Base-by-base conservation (phyloP, 2,113 vertebrate genomes). In the Pyxicephalus adspersus region DNA sequence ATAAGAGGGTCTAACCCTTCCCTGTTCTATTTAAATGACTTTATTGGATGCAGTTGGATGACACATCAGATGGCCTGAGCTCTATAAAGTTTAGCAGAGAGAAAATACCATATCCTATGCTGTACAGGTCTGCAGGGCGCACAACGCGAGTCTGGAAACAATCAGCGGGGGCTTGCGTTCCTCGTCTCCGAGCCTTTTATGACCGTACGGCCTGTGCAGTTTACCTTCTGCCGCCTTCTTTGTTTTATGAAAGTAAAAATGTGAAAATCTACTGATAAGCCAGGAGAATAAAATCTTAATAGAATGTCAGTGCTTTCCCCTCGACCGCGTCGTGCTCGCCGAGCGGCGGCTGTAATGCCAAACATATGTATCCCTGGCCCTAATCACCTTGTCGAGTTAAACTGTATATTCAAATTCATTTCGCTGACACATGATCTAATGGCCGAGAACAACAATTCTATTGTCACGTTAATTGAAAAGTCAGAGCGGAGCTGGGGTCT, bases 401-500 rank as follows among this genome's bases (percentile, higher is more conserved):
- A 91, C 89, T 86, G 87, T 92, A 89, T 89, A 91, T 87, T 91
- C 90, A 85, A 88, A 87, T 91, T 91, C 89, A 92, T 92, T 93
- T 91, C 91, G 90, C 89, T 91, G 93, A 94, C 91, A 94, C 89
- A 90, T 85, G 90, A 93, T 92, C 93, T 93, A 92, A 93, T 92
- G 83, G 84, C 73, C 78, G 88, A 90, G 92, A 92, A 94, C 92
- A 94, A 94, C 93, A 94, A 94, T 92, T 64, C 90, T 83, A 92
- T 94, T 94, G 93, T 94, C 81, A 89, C 89, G 80, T 68, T 92
- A 92, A 93, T 92, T 91, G 92, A 89, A 91, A 91, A 88, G 89
- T 90, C 87, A 80, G 86, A 92, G 86, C 86, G 29, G 63, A 87
- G 89, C 90, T 85, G 89, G 61, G 83, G 86, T 83, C 90, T 92